phyloP scores from a whole-genome alignment of 2,113 vertebrate species.

The Callaeas wilsoni region DNA sequence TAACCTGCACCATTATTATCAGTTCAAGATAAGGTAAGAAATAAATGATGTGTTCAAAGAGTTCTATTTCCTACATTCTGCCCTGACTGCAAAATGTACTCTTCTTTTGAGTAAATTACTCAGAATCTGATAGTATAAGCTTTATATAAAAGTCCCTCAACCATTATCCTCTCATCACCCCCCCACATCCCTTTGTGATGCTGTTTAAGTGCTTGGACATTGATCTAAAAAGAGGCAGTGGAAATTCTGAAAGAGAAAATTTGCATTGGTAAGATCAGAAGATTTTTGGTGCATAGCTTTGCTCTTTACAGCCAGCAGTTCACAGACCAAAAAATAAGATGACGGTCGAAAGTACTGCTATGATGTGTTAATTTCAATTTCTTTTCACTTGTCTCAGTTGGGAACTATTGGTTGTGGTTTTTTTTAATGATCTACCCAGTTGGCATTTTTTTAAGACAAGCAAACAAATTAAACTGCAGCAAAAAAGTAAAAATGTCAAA shows the following conservation, averaged over 20 bases:
- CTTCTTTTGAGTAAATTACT: not conserved
- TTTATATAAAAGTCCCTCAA: not conserved
- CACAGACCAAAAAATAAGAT: not conserved
- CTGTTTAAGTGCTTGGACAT: not conserved
- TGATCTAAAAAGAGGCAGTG: not conserved
- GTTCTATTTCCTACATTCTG: not conserved
- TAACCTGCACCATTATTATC: not conserved
- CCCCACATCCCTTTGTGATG: not conserved
- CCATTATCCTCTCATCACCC: not conserved
- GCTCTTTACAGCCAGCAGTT: not conserved
- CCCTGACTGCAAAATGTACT: not conserved
- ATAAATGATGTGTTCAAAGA: not conserved
- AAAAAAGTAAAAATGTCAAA: slow-evolving; percentile 6
- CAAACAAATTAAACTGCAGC: not conserved
- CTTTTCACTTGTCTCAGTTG: not conserved
- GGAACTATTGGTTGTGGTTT: not conserved
- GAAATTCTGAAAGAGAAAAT: not conserved
- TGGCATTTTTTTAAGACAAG: not conserved
- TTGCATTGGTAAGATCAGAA: not conserved
- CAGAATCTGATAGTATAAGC: not conserved
- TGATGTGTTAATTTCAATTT: not conserved
- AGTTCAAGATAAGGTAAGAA: not conserved
- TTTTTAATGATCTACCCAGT: not conserved
- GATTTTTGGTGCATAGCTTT: not conserved
- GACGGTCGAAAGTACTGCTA: not conserved